A percentile compares a stretch with the other conserved stretches of the same genome.
phyloP scores from a whole-genome alignment of 2,888 invertebrate species.

The Drosophila limbata region DNA sequence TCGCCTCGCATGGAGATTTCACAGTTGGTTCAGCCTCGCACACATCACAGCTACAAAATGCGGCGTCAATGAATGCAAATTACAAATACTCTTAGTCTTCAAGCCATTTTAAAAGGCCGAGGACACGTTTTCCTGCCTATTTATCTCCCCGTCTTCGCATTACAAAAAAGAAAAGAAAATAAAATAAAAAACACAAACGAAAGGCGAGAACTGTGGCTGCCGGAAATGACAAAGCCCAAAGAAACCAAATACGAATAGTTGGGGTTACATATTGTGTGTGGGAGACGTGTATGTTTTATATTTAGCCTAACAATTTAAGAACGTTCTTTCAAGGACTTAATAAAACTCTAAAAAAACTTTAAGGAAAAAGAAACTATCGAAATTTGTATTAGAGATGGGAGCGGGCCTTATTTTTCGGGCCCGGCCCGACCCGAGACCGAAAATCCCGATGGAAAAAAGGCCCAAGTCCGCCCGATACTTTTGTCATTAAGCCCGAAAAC shows the following conservation, averaged over 20 bases:
- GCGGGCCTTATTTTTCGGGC: too few relatives aligned
- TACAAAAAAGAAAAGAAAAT: too few relatives aligned
- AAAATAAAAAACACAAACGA: slow-evolving; percentile 26
- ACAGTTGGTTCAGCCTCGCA: slow-evolving; percentile 46
- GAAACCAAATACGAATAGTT: slow-evolving; percentile 24
- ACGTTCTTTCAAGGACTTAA: background rate
- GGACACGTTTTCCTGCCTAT: slow-evolving; percentile 46
- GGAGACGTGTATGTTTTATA: background rate
- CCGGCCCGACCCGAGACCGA: too few relatives aligned
- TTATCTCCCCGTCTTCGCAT: background rate
- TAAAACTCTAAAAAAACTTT: background rate
- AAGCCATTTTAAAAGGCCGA: slow-evolving; percentile 62
- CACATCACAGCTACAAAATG: slow-evolving; percentile 44
- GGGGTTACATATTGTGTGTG: slow-evolving; percentile 7
- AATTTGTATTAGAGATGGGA: too few relatives aligned
- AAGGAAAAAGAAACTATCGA: background rate
- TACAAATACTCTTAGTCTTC: slow-evolving; percentile 59
- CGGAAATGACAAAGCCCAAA: slow-evolving; percentile 17
- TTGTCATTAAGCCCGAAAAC: too few relatives aligned
- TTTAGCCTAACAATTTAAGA: slow-evolving; percentile 11
- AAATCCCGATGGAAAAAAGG: too few relatives aligned
- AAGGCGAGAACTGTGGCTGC: slow-evolving; percentile 15
- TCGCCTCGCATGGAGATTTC: slow-evolving; percentile 55
- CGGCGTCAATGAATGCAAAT: slow-evolving; percentile 78
- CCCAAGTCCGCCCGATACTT: too few relatives aligned